Conservation (phyloP, 1,140 invertebrate genomes). For the Manduca sexta region DNA sequence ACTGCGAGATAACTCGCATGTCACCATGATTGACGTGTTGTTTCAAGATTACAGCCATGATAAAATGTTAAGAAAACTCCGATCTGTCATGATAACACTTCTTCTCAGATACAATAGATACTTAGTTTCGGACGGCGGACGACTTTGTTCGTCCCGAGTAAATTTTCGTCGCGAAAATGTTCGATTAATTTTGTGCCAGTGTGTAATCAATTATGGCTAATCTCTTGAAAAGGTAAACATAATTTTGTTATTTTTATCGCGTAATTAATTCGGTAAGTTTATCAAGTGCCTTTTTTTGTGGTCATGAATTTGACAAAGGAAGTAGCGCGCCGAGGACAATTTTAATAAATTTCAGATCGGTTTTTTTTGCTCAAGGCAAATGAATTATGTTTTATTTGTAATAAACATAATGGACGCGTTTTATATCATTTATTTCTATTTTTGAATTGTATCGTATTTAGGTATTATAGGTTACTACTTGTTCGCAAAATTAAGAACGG, state of each 20-base stretch:
- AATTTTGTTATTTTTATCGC: slow-evolving; percentile 5
- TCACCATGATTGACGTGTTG: slow-evolving; percentile 55
- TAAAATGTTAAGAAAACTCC: slow-evolving; percentile 36
- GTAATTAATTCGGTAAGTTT: not conserved
- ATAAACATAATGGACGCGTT: too few species aligned
- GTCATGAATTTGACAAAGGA: too few species aligned
- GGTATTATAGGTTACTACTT: too few species aligned
- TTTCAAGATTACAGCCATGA: slow-evolving; percentile 42
- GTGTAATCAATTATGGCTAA: slow-evolving; percentile 32
- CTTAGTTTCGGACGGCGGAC: slow-evolving; percentile 3
- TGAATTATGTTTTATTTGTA: too few species aligned
- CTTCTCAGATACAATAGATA: slow-evolving; percentile 23
- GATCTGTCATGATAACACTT: slow-evolving; percentile 56
- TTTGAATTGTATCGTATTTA: too few species aligned
- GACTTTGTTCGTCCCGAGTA: slow-evolving; percentile 3
- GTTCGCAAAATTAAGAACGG: too few species aligned
- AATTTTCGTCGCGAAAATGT: slow-evolving; percentile 4
- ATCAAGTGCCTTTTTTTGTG: too few species aligned
- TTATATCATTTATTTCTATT: too few species aligned
- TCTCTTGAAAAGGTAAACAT: slow-evolving; percentile 40
- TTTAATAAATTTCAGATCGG: too few species aligned
- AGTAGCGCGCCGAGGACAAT: too few species aligned
- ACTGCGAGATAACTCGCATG: slow-evolving; percentile 29
- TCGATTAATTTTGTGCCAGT: slow-evolving; percentile 1
- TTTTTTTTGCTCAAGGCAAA: too few species aligned